A percentile compares a stretch with the other conserved stretches of the same genome.
Evolutionary conservation across 1,140 invertebrate genomes (phyloP).

Genomic region (Aphelinus atriplicis): DNA sequence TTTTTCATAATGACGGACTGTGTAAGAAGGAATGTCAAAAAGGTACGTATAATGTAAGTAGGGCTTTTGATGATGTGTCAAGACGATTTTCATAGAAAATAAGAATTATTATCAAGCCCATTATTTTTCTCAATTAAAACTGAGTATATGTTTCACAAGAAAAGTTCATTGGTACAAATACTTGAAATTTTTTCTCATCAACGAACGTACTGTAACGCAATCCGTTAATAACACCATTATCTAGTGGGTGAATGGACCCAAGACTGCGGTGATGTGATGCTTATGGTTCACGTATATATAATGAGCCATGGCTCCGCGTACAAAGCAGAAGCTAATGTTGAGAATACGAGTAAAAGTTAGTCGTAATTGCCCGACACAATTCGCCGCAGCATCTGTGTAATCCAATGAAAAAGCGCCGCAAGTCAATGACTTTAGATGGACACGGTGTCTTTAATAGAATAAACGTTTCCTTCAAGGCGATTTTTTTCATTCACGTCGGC

Average conservation of each 20-base stretch:
- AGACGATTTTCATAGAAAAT: too few relatives aligned
- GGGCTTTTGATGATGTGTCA: too few relatives aligned
- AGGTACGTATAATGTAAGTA: too few relatives aligned
- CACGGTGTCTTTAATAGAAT: conserved; percentile 17
- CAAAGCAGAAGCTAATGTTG: neutral
- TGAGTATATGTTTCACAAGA: too few relatives aligned
- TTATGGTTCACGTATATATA: neutral
- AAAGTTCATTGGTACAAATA: too few relatives aligned
- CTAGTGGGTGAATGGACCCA: neutral
- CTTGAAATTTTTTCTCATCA: too few relatives aligned
- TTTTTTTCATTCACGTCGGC: conserved; percentile 16
- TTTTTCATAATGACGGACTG: too few relatives aligned
- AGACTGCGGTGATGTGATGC: neutral
- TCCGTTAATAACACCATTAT: conserved; percentile 28
- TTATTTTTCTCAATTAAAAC: too few relatives aligned
- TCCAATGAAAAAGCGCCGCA: conserved; percentile 13
- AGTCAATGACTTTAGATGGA: conserved; percentile 12
- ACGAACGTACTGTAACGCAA: neutral
- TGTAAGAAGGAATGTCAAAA: too few relatives aligned
- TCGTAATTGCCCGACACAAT: conserved; percentile 19
- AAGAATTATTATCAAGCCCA: too few relatives aligned
- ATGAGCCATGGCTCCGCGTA: neutral
- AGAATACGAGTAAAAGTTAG: neutral
- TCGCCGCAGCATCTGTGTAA: neutral
- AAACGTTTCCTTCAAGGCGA: conserved; percentile 18